Base-by-base conservation (phyloP, 2,113 vertebrate genomes). In the Leptosomus discolor region DNA sequence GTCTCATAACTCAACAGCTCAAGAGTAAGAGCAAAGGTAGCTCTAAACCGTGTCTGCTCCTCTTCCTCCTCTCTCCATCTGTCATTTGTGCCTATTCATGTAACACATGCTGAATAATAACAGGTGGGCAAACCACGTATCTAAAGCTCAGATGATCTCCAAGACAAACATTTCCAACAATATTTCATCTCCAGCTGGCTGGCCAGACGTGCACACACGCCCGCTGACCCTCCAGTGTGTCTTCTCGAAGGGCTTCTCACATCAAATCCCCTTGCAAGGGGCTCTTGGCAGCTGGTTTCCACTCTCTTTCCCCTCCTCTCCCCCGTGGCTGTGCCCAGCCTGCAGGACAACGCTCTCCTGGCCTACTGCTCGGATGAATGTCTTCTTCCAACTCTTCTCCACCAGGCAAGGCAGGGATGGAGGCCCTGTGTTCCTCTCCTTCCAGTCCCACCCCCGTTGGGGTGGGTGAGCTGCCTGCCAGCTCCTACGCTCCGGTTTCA, bases 121-220 rank as follows among this genome's bases (percentile, higher is more conserved):
- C 29, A 78, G 21, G 19, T 69, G 63, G 36, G 27, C 15, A 85
- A 54, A 56, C 22, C 10, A 13, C 2, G 23, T 30, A 29, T 65
- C 30, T 57, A 39, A 70, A 80, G 41, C 41, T 57, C 48, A 30
- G 60, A 17, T 50, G 29, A 51, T 30, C 81, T 69, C 70, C 53
- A 53, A 79, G 30, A 36, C 24, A 58, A 29, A 21, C 9, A 11
- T 34, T 70, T 48, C 63, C 50, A 86, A 56, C 36, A 53, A 50
- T 80, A 63, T 69, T 51, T 24, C 0, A 4, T 15, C 54, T 50
- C 32, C 36, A n/a, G 29, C 36, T 74, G 43, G 34, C 71, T 36
- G 64, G 6, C 23, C 43, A 30, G 51, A 29, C 1, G 0, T 29
- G 37, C 4, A 3, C 17, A 32, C 29, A 21, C 57, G 45, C 3